Base-by-base conservation (phyloP, 2,113 vertebrate species). In the Callorhinus ursinus region DNA sequence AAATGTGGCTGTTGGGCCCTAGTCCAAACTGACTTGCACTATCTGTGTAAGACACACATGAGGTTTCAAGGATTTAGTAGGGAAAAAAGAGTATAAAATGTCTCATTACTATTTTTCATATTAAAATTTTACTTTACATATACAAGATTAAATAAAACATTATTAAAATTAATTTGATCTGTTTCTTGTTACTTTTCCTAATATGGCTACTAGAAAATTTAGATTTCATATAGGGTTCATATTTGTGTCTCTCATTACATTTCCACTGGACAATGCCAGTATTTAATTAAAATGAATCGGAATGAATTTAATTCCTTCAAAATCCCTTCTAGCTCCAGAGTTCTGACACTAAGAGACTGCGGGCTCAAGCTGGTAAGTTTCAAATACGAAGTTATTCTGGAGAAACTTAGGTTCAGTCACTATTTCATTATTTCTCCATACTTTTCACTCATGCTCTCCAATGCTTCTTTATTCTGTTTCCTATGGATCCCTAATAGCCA, bases 111-210 rank as follows among this genome's bases (percentile, higher is more conserved):
- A 90, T 63, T 93, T 88, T 97, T 63, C 80, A 88, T 22, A 76
- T 22, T 89, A 21, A 92, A 85, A 88, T 63, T 51, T 13, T 53
- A 76, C 59, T 95, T 88, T n/a, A 28, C 21, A 90, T 42, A 39
- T 9, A 21, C 1, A 21, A 28, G 14, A 92, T 46, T 85, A 93
- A 77, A 80, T 69, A 81, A 97, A 93, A 55, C 7, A 88, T 21
- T 90, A 55, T 42, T 85, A 90, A 96, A 88, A 79, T 92, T 63
- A 74, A 92, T 46, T 81, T 88, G 1, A 85, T 24, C 4, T 33
- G 2, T 74, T 95, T 93, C 21, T 63, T 89, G 89, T 82, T 76
- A 89, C 36, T 72, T 93, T 76, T 87, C 16, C 71, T 93, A 92
- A 61, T 9, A 18, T 53, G 36, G 24, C 6, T 79, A 69, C 10